phyloP scores from a whole-genome alignment of 2,797 vertebrate species.

The Acanthurus leucopareius region DNA sequence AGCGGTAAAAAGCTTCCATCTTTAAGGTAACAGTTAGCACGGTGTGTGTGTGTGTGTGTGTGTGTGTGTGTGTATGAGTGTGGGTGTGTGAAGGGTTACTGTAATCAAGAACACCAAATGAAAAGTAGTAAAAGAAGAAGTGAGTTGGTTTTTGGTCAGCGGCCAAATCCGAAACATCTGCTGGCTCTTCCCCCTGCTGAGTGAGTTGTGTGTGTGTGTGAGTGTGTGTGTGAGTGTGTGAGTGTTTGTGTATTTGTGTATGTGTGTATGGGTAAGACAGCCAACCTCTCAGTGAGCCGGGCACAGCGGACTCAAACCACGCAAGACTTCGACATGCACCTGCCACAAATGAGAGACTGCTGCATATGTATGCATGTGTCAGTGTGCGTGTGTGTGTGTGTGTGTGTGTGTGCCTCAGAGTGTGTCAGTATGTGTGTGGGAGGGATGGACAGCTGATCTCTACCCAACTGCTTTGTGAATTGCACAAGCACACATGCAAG shows the following conservation, averaged over 20 bases:
- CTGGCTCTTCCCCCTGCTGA: slow-evolving; percentile 30
- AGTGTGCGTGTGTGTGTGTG: slow-evolving; percentile 6
- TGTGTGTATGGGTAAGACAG: slow-evolving; percentile 16
- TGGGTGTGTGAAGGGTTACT: not conserved
- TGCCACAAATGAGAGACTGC: slow-evolving; percentile 56
- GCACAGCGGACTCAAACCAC: slow-evolving; percentile 44
- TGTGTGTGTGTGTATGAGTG: slow-evolving; percentile 4
- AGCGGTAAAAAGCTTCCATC: not conserved
- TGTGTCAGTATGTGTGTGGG: slow-evolving; percentile 22
- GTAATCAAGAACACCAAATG: slow-evolving; percentile 33
- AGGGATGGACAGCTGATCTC: slow-evolving; percentile 66
- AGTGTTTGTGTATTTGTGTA: slow-evolving; percentile 6
- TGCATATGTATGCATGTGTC: slow-evolving; percentile 19
- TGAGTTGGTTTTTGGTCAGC: slow-evolving; percentile 52
- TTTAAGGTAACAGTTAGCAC: not conserved
- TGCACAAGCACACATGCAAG: slow-evolving; percentile 41
- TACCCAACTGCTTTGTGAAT: slow-evolving; percentile 51
- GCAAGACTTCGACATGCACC: slow-evolving; percentile 60
- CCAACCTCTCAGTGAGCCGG: slow-evolving; percentile 55
- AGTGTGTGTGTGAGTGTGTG: slow-evolving; percentile 9
- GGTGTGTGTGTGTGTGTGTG: not conserved
- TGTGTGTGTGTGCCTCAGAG: slow-evolving; percentile 21
- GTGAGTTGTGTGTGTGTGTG: slow-evolving; percentile 10
- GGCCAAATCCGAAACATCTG: slow-evolving; percentile 72
- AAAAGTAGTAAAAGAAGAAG: slow-evolving; percentile 63